Base-by-base conservation (phyloP, 2,113 vertebrate species). In the Phrynosoma blainvillii region DNA sequence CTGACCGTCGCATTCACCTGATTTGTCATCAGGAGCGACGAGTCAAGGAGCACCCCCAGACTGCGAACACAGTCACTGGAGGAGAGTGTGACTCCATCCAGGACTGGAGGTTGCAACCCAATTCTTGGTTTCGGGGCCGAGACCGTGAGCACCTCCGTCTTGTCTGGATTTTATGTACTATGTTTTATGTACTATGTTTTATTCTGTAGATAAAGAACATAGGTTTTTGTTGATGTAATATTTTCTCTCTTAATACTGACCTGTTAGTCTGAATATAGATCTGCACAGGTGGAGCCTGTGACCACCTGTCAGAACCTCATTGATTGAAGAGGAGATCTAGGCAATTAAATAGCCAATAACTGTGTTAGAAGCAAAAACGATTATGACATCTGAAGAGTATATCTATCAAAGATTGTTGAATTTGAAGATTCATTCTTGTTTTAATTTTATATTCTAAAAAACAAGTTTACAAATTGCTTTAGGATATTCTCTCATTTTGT, bases 181-280 rank as follows among this genome's bases (percentile, higher is more conserved):
- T n/a, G n/a, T n/a, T n/a, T n/a, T n/a, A n/a, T n/a, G n/a, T 85
- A 32, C 79, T 73, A 42, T 74, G 68, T 74, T 73, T 62, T 84
- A n/a, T 21, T 73, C 54, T 59, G 36, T 36, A 36, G 36, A 36
- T 36, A 36, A 36, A 36, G 36, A 36, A 36, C 36, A 36, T 36
- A 36, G 36, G 36, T 36, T 36, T 36, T 36, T 36, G 36, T 36
- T 36, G 36, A 2, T 36, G 84, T 70, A 82, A 12, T 78, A 88
- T 78, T 42, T 54, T 18, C 1, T 56, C 52, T 66, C 84, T 77
- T 81, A 84, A 2, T 78, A n/a, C 7, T 86, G 74, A 84, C 81
- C 11, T 79, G 62, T 79, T 42, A 70, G 0, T 89, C 36, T 92
- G 88, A 47, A 89, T 88, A 18, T 90, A 32, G 66, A 87, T 87